Base-by-base conservation (phyloP, 23 tunicate species). In the Botrylloides violaceus region DNA sequence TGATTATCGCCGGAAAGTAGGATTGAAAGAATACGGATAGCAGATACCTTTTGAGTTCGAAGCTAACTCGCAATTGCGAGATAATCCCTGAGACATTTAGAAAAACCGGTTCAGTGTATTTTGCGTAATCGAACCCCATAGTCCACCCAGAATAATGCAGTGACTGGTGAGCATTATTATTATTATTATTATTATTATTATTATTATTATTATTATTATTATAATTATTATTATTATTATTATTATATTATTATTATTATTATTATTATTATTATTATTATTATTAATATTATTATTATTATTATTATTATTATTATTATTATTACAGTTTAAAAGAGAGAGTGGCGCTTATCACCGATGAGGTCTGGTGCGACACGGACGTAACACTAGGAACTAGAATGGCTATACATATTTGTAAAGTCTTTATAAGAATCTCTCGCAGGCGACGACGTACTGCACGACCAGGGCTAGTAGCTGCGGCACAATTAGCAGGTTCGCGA, bases 21-120 rank as follows among this genome's bases (percentile, higher is more conserved):
- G 92, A 83, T 55, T 91, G 98, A 74, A 91, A 91, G 63, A 91
- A 84, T 21, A 84, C 91, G 26, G 98, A 87, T 3, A 91, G 57
- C 25, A 84, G 76, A 58, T 91, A 91, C 20, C 98, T 64, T 61
- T 91, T 71, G 59, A 91, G 59, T 74, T 91, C 98, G 71, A 91
- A 91, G 32, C 82, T 75, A 4, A 91, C 79, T 26, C 77, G 66
- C 5, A 91, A 79, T 39, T 80, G 81, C 15, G 98, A 91, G 9
- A 79, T 64, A 3, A 18, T 33, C 7, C 29, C 81, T 77, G 71
- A 31, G 58, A 60, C 33, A 64, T 0, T n/a, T n/a, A 24, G 65
- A 21, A 26, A 60, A n/a, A n/a, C n/a, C 20, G n/a, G 20, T 19
- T 49, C 58, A 49, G 58, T n/a, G n/a, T n/a, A n/a, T n/a, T n/a